Conservation (phyloP, 2,113 vertebrate genomes). For the Arothron firmamentum region DNA sequence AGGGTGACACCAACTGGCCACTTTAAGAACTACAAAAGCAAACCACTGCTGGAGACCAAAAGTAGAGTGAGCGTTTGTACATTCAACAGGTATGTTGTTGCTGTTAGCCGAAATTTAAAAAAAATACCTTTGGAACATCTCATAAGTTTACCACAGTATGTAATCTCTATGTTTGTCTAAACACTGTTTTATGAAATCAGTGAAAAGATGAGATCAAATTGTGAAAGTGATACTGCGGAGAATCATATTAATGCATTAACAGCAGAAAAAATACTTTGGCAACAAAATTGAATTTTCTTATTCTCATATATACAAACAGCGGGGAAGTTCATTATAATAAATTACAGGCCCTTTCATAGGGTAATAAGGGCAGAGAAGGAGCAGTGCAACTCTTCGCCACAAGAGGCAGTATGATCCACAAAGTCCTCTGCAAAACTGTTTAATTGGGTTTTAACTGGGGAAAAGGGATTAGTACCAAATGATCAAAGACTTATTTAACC, state of each 20-base stretch:
- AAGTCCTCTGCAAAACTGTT: conserved; percentile 61
- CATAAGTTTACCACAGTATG: neutral
- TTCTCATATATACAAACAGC: neutral
- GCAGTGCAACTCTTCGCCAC: conserved; percentile 55
- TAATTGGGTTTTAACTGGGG: conserved; percentile 44
- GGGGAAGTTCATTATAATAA: neutral
- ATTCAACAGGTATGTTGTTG: neutral
- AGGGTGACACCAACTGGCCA: conserved; percentile 77
- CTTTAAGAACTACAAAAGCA: conserved; percentile 68
- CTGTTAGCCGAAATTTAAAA: neutral
- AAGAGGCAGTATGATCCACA: conserved; percentile 76
- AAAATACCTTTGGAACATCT: neutral
- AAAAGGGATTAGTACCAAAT: conserved; percentile 27
- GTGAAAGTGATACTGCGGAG: neutral
- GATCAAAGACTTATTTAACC: conserved; percentile 22
- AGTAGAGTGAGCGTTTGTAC: conserved; percentile 4
- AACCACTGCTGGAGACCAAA: conserved; percentile 26
- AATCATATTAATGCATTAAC: too few relatives aligned
- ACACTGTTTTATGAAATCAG: neutral
- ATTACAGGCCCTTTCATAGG: conserved; percentile 32
- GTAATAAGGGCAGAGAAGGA: conserved; percentile 33
- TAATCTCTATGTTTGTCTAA: neutral
- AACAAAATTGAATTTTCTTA: neutral
- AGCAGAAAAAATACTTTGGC: too few relatives aligned
- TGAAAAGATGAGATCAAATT: neutral